Evolutionary conservation across 1,140 invertebrate species (phyloP), one percentile per base, ranked within the genome.

Genomic region (Oryctes rhinoceros): DNA sequence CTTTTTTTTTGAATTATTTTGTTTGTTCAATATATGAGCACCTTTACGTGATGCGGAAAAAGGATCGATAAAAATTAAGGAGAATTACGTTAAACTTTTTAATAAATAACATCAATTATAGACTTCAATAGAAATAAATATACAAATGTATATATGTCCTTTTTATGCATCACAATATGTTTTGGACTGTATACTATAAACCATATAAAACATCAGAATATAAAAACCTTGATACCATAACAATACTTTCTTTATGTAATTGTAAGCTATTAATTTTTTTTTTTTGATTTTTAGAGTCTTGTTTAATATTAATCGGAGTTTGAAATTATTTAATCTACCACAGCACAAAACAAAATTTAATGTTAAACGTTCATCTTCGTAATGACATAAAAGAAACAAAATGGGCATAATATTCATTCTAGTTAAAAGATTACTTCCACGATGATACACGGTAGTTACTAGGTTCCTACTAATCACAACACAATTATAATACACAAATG

Each of bases 181-280:
- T 71, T 71, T 71, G 65, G 65, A 71, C 65, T 71, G 65, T 71
- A 62, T 62, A 71, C 35, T 37, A 71, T 71, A 71, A 71, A 71
- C 65, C 65, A 71, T 71, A 71, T 71, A 71, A 37, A 71, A 71
- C 65, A 71, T 71, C 65, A 71, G 53, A 62, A 71, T 71, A 71
- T 71, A 71, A 71, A 67, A 71, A 71, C 65, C 65, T 71, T 37
- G 65, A 71, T 71, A 71, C 11, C 35, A 24, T 71, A 71, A 71
- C 65, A 71, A 71, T 71, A 71, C 65, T 35, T 71, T 37, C 35
- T 71, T 71, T 37, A 71, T 15, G 35, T 67, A 18, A 67, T 10
- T 11, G 5, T 53, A 53, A 44, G 9, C 9, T 44, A 30, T 44
- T 44, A 5, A 44, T 5, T 10, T 44, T 71, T 35, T 5, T 10